These are phyloP conservation scores for Haliaeetus leucogaster DNA, from an alignment of 2,113 vertebrate species.

Conservation along the genomic window DNA sequence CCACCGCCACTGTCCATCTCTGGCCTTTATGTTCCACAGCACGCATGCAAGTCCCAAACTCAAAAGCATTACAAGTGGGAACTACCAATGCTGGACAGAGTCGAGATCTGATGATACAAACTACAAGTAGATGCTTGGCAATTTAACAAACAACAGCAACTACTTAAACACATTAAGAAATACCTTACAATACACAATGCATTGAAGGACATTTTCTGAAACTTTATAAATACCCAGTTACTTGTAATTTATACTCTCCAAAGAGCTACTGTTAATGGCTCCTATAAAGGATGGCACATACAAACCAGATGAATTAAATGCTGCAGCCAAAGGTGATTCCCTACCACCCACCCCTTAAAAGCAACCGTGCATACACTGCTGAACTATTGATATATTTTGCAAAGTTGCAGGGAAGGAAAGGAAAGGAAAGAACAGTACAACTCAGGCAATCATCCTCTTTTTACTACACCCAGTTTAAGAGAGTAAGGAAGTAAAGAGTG, in stretches of 20 bases:
- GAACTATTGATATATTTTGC: neutral
- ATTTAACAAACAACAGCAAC: neutral
- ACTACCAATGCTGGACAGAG: neutral
- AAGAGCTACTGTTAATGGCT: neutral
- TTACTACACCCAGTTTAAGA: neutral
- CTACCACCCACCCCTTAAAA: rapidly evolving
- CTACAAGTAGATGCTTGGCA: neutral
- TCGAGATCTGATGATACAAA: neutral
- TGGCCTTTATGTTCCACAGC: neutral
- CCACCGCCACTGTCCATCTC: neutral
- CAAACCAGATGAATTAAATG: neutral
- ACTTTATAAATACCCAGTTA: neutral
- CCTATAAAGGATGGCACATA: neutral
- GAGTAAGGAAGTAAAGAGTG: neutral
- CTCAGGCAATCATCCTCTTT: neutral
- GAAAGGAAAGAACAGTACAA: neutral
- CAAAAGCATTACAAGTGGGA: neutral
- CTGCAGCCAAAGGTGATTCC: neutral
- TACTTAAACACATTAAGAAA: neutral
- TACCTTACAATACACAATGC: neutral
- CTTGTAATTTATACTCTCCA: neutral
- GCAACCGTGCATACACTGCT: neutral
- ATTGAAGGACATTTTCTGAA: neutral
- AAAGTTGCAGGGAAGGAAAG: neutral
- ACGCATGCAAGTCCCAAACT: neutral